Evolutionary conservation across 2,888 invertebrate species (phyloP).

Genomic region (Drosophila paranaensis): DNA sequence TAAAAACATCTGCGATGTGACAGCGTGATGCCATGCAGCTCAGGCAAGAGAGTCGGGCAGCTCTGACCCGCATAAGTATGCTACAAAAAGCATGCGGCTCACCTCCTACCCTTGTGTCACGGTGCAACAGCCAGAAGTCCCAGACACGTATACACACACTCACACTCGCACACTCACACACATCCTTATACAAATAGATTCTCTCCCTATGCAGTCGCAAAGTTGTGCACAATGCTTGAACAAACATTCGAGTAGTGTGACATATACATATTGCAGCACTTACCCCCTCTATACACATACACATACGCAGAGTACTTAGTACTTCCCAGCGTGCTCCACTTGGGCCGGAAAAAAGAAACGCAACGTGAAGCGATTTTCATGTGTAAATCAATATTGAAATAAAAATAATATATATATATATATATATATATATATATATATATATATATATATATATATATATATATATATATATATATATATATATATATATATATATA

Average conservation of each 20-base stretch:
- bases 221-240: slow-evolving; percentile 54
- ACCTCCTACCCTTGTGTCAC: slow-evolving; percentile 19
- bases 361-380: slow-evolving; percentile 50
- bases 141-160: slow-evolving; percentile 47
- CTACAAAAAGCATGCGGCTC: slow-evolving; percentile 53
- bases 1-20: slow-evolving; percentile 74
- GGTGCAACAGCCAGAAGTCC: slow-evolving; percentile 34
- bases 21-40: slow-evolving; percentile 68
- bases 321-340: slow-evolving; percentile 32
- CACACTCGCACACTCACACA: slow-evolving; percentile 13
- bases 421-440: neutral
- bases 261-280: slow-evolving; percentile 77
- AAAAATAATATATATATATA: neutral
- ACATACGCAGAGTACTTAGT: slow-evolving; percentile 13
- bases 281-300: slow-evolving; percentile 28
- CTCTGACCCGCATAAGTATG: slow-evolving; percentile 75
- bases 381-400: slow-evolving; percentile 37
- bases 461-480: neutral
- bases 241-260: slow-evolving; percentile 75
- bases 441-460: neutral
- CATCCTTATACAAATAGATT: slow-evolving; percentile 7
- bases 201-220: slow-evolving; percentile 36
- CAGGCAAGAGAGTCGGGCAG: slow-evolving; percentile 37
- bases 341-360: slow-evolving; percentile 28
- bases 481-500: slow-evolving; percentile 1